phyloP scores from a whole-genome alignment of 2,888 invertebrate genomes.

The Parnassius smintheus region DNA sequence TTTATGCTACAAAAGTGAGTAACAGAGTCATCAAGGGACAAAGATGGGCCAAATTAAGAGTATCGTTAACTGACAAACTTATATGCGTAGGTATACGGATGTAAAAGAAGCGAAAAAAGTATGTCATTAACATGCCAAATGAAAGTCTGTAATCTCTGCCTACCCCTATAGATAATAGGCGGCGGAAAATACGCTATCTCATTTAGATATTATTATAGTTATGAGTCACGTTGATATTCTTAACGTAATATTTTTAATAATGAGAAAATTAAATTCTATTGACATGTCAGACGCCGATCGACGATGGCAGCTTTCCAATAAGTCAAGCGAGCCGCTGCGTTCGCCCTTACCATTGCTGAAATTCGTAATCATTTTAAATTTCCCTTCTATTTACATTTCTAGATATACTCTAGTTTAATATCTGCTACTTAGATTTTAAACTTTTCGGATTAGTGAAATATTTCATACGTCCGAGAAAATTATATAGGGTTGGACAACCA shows the following conservation, averaged over 20 bases:
- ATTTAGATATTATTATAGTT: constrained; percentile 3
- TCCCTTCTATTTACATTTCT: constrained; percentile 1
- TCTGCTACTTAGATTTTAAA: constrained; percentile 1
- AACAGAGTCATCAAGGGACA: too few species aligned
- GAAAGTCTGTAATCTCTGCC: too few species aligned
- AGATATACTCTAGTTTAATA: neutral
- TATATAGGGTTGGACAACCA: constrained; percentile 36
- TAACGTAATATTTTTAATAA: constrained; percentile 6
- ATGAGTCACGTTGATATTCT: neutral
- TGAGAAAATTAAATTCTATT: constrained; percentile 23
- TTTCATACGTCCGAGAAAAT: constrained; percentile 24
- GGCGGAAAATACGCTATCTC: neutral
- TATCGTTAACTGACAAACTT: too few species aligned
- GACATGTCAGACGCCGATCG: constrained; percentile 21
- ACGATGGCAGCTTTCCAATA: constrained; percentile 19
- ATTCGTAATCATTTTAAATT: constrained; percentile 19
- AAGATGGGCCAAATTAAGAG: too few species aligned
- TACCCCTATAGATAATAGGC: too few species aligned
- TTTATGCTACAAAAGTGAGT: too few species aligned
- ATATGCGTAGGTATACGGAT: too few species aligned
- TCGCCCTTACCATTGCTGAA: constrained; percentile 8
- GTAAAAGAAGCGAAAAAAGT: too few species aligned
- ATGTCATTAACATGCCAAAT: too few species aligned
- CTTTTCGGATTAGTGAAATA: constrained; percentile 4
- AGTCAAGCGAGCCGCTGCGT: constrained; percentile 7